Evolutionary conservation across 2,113 vertebrate genomes (phyloP), one percentile per base, ranked within the genome.

Genomic region (Sinocyclocheilus anshuiensis): DNA sequence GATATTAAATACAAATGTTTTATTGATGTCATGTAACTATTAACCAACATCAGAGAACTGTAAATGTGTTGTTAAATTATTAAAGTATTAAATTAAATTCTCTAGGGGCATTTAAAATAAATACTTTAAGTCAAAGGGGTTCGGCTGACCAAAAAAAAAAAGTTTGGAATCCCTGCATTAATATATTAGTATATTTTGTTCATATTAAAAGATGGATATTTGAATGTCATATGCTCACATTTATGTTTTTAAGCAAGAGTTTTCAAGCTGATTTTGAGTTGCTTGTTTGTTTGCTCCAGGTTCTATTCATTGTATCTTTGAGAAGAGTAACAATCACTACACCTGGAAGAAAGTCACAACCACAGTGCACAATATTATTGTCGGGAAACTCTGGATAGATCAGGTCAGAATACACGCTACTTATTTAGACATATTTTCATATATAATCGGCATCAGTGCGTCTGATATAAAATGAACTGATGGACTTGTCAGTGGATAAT

Each of bases 301-400:
- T 75, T 96, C 96, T 83, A 99, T 99, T 92, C 97, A 99, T 91
- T 99, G 98, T 92, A 88, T 98, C 84, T 99, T 99, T 94, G 96
- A 96, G 11, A 96, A 97, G 11, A 96, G 96, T 0, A 95, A 96
- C 90, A 95, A 98, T 92, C 98, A 99, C 89, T 99, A 99, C 91
- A 96, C 96, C 1, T 99, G 98, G 98, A 99, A 99, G 84, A 99
- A 99, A 84, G 98, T 99, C 77, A 99, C 97, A 0, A 99, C 97
- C 26, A 99, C 98, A 0, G 96, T 99, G 39, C 98, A 99, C 93
- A 99, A 99, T 93, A 99, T 99, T 88, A 99, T 99, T 0, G 98
- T 99, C 89, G 98, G 98, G 83, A 99, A 99, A 90, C 88, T 99
- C 76, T 99, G 98, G 98, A 99, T 99, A 81, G 98, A 99, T 90